phyloP scores from a whole-genome alignment of 2,888 invertebrate species.

The Orgyia antiqua region DNA sequence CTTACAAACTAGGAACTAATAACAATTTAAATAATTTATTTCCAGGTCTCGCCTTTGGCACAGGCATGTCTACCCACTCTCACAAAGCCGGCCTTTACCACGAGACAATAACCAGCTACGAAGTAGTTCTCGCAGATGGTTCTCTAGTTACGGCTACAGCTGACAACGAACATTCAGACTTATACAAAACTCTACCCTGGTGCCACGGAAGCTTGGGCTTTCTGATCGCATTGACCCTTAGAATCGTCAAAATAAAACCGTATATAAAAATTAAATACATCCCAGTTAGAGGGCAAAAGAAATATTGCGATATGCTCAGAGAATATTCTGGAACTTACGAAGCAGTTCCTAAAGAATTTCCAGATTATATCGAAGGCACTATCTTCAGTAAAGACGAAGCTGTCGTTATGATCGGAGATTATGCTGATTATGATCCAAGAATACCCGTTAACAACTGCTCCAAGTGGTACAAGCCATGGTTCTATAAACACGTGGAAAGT shows the following conservation, averaged over 20 bases:
- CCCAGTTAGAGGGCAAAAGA: constrained; percentile 79
- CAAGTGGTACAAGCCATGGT: constrained; percentile 85
- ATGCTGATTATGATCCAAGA: constrained; percentile 75
- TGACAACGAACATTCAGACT: constrained; percentile 76
- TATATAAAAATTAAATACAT: constrained; percentile 81
- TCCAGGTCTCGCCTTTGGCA: constrained; percentile 80
- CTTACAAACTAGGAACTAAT: too few species aligned
- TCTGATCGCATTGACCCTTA: constrained; percentile 80
- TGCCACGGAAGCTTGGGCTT: constrained; percentile 83
- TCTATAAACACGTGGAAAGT: constrained; percentile 81
- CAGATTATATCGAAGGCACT: constrained; percentile 83
- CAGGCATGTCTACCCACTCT: constrained; percentile 86
- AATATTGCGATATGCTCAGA: constrained; percentile 80
- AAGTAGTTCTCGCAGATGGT: constrained; percentile 81
- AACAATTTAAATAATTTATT: neutral
- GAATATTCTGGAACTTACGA: constrained; percentile 78
- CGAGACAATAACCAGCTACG: constrained; percentile 81
- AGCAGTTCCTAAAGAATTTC: constrained; percentile 53
- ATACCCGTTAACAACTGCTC: constrained; percentile 77
- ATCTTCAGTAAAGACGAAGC: constrained; percentile 80
- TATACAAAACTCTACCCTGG: constrained; percentile 81
- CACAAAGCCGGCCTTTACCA: constrained; percentile 84
- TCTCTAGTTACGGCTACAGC: constrained; percentile 76
- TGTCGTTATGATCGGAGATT: constrained; percentile 82
- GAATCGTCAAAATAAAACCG: constrained; percentile 80